Conservation (phyloP, 2,888 invertebrate species). For the Sphaeridia pumilis region DNA sequence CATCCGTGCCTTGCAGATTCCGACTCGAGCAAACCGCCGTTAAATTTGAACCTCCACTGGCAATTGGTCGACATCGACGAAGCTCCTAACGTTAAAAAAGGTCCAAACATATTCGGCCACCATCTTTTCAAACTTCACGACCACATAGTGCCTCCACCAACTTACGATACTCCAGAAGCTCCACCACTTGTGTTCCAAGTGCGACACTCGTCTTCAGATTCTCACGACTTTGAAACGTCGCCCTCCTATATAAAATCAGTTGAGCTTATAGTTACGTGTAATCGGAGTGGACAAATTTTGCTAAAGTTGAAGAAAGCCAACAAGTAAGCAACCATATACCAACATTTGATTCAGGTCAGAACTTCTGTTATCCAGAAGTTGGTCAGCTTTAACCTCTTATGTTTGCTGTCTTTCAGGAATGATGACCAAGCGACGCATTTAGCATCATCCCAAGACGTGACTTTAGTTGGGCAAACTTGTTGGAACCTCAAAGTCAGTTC, state of each 20-base stretch:
- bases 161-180: neutral
- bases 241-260: conserved; percentile 13
- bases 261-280: neutral
- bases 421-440: neutral
- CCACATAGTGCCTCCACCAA: neutral
- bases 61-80: neutral
- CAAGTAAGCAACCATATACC: conserved; percentile 5
- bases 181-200: conserved; percentile 26
- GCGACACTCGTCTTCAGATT: conserved; percentile 14
- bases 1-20: neutral
- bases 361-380: neutral
- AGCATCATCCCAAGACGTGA: conserved; percentile 18
- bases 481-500: conserved; percentile 21
- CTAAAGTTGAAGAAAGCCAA: neutral
- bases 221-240: conserved; percentile 13
- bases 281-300: neutral
- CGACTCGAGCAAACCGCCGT: neutral
- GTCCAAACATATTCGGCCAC: neutral
- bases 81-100: neutral
- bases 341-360: neutral
- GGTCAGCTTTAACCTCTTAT: neutral
- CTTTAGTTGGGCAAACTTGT: conserved; percentile 26
- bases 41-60: conserved; percentile 2
- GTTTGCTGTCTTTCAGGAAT: neutral
- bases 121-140: neutral